Evolutionary conservation across 1,140 invertebrate genomes (phyloP).

Genomic region (Drosophila parabipectinata): DNA sequence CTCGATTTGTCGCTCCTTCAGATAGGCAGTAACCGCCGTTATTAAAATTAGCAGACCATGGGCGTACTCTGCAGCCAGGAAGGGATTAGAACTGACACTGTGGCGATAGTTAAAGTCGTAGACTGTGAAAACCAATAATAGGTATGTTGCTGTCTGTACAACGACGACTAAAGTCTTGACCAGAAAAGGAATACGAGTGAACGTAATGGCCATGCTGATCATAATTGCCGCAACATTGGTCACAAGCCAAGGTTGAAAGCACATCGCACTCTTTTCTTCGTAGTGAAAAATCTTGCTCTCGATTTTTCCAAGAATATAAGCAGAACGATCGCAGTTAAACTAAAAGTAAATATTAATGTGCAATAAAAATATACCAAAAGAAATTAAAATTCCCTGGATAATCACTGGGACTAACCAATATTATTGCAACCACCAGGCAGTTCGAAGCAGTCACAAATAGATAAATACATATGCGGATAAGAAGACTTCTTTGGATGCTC

Average conservation of each 20-base stretch:
- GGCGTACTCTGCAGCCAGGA: constrained; percentile 87
- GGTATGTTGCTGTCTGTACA: constrained; percentile 87
- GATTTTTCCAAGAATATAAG: constrained; percentile 20
- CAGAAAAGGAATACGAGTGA: constrained; percentile 92
- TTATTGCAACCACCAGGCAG: constrained; percentile 86
- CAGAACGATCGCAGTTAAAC: constrained; percentile 23
- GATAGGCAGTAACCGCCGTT: constrained; percentile 88
- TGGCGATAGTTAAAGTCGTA: constrained; percentile 85
- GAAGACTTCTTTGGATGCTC: constrained; percentile 31
- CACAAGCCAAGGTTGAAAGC: constrained; percentile 89
- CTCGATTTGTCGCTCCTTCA: constrained; percentile 94
- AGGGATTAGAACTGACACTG: constrained; percentile 88
- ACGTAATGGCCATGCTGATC: constrained; percentile 91
- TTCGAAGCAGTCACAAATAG: constrained; percentile 85
- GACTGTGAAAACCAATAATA: constrained; percentile 87
- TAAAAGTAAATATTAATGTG: neutral
- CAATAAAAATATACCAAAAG: neutral
- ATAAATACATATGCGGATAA: constrained; percentile 40
- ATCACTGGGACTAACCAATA: constrained; percentile 84
- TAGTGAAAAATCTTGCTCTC: constrained; percentile 55
- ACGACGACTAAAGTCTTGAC: constrained; percentile 90
- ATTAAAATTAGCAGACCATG: constrained; percentile 89
- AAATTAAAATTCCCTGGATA: too few species aligned
- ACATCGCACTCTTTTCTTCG: constrained; percentile 42
- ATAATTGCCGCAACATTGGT: constrained; percentile 91